Percentiles rank a stretch among this genome's conserved stretches.
phyloP scores from a whole-genome alignment of 2,888 invertebrate species.

The Meganola albula region DNA sequence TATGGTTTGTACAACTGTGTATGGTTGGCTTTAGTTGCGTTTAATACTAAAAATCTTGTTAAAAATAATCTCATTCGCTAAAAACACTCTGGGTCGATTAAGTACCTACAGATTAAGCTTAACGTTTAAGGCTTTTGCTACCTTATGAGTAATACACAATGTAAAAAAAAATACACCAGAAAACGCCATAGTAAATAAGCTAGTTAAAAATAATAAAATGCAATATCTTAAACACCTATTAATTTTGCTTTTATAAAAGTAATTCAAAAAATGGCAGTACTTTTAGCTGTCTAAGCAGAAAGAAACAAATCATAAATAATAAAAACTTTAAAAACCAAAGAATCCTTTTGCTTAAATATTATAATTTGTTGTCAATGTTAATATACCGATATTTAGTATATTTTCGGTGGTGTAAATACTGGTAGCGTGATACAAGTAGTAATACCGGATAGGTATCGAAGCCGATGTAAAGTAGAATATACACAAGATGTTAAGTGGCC shows the following conservation, averaged over 20 bases:
- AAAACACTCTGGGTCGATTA: slow-evolving; percentile 29
- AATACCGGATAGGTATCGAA: slow-evolving; percentile 10
- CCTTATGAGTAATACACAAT: slow-evolving; percentile 27
- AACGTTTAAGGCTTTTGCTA: too few species aligned
- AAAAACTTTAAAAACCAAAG: slow-evolving; percentile 17
- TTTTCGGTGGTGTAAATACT: slow-evolving; percentile 35
- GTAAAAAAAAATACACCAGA: slow-evolving; percentile 35
- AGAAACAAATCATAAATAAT: slow-evolving; percentile 22
- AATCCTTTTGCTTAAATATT: slow-evolving; percentile 19
- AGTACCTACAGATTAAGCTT: slow-evolving; percentile 40
- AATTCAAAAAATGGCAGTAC: slow-evolving; percentile 35
- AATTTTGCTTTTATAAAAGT: slow-evolving; percentile 18
- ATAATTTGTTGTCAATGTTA: slow-evolving; percentile 19
- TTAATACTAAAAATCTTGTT: slow-evolving; percentile 16
- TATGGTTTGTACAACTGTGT: slow-evolving; percentile 5
- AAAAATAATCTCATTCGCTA: slow-evolving; percentile 29
- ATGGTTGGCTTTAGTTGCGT: slow-evolving; percentile 8
- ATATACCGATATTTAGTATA: slow-evolving; percentile 20
- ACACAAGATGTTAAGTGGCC: too few species aligned
- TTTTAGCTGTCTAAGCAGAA: slow-evolving; percentile 34
- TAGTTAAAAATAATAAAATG: slow-evolving; percentile 29
- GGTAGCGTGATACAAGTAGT: slow-evolving; percentile 14
- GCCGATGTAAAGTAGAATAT: too few species aligned
- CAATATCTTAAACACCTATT: slow-evolving; percentile 20
- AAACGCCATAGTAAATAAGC: slow-evolving; percentile 24